Evolutionary conservation across 37 sponge, comb jelly and placozoan genomes (phyloP), one percentile per base, ranked within the genome.

Genomic region (Diacarnus erythraeanus): DNA sequence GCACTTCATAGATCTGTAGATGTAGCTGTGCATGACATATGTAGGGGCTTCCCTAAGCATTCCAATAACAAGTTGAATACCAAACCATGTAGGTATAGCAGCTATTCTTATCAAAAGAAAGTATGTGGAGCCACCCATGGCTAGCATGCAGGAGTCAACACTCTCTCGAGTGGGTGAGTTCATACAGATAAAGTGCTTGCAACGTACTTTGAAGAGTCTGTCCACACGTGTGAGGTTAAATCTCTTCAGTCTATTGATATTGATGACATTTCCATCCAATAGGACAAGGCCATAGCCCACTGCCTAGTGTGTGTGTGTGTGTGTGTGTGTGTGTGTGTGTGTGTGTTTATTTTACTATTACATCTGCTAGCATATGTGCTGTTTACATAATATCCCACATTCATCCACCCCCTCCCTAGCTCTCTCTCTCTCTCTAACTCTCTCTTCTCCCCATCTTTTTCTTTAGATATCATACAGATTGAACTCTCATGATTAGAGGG

Each of bases 191-290:
- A 21, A 54, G 57, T 12, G 12, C 57, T 21, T 54, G 57, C 18
- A 21, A 18, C 12, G 57, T 54, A 86, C 95, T 64, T 81, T 94
- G 87, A 97, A 97, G 44, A 90, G 81, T 39, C 74, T 82, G 80
- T 97, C 97, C n/a, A 97, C 86, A 64, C 87, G 78, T 25, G 67
- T 22, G 2, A 97, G 57, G 73, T 86, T 91, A 42, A 97, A 73
- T 51, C 89, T 91, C 90, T 91, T 94, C 43, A 94, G 82, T 57
- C 83, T 85, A 80, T 97, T 88, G 29, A 97, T 83, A 80, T 96
- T 96, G 68, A 91, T 86, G 12, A 85, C 86, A 65, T 89, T 92
- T 0, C 95, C 88, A 57, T 97, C 95, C 72, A 96, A 63, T 26
- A 98, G 69, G 0, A 93, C 77, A 54, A 97, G 67, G 26, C 93